Base-by-base conservation (phyloP, 92 coral and sea anemone species). In the Blastomussa wellsi region DNA sequence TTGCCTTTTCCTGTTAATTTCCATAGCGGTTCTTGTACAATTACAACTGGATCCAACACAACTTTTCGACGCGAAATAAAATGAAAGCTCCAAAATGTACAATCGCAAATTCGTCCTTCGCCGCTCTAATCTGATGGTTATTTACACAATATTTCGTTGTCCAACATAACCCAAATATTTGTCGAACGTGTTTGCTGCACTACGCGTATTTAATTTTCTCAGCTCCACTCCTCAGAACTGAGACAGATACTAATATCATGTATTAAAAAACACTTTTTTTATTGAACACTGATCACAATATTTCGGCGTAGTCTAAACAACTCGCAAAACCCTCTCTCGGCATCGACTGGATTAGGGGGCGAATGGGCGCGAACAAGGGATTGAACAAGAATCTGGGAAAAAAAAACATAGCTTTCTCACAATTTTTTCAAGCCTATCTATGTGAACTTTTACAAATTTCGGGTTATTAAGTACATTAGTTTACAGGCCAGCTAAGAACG, bases 141-240 rank as follows among this genome's bases (percentile, higher is more conserved):
- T 41, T 49, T 42, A 41, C 79, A 41, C 13, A 74, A 60, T 74
- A n/a, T 74, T 74, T 47, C 20, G 33, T 22, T 8, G 79, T 49
- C 57, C 15, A 74, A 41, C 60, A 74, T 74, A n/a, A 74, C 57
- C 79, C 57, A 74, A 74, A 74, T 74, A 74, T 74, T 74, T 74
- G 79, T 60, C 39, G 42, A 74, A 9, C 41, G 17, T 17, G 59
- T 22, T 74, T 47, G 55, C 4, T 35, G 60, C 38, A 44, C 33
- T 24, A 35, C 47, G 29, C 75, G 3, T 26, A 37, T 17, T 70
- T 37, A 35, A 38, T 38, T 36, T 24, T 15, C n/a, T n/a, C n/a
- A n/a, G n/a, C 75, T 70, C 16, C 75, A 70, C 75, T 35, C 26
- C 28, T 11, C 44, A 35, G 29, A 57, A 57, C 19, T 57, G 1